Evolutionary conservation across 1,140 invertebrate genomes (phyloP).

Genomic region (Drosophila leontia): DNA sequence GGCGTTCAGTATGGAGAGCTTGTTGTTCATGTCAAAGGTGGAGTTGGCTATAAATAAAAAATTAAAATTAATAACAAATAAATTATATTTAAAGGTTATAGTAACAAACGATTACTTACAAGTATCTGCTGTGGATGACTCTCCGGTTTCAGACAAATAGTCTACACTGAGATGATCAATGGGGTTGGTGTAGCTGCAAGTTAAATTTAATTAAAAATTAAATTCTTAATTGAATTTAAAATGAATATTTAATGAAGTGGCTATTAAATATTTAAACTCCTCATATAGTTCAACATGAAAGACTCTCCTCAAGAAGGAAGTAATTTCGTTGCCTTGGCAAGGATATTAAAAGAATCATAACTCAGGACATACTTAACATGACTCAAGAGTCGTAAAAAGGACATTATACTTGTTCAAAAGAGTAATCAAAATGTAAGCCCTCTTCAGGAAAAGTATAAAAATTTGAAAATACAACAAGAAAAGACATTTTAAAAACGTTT

Average conservation of each 20-base stretch:
- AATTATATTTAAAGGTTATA: slow-evolving; percentile 13
- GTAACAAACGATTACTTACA: slow-evolving; percentile 76
- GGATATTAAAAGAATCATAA: slow-evolving; percentile 27
- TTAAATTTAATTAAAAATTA: neutral
- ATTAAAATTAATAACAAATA: slow-evolving; percentile 53
- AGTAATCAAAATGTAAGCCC: slow-evolving; percentile 11
- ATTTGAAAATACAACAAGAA: neutral
- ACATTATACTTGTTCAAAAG: slow-evolving; percentile 5
- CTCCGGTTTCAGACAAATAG: slow-evolving; percentile 85
- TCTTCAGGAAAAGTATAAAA: slow-evolving; percentile 7
- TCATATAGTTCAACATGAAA: slow-evolving; percentile 9
- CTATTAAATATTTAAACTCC: slow-evolving; percentile 3
- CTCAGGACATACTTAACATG: slow-evolving; percentile 7
- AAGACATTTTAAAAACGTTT: slow-evolving; percentile 26
- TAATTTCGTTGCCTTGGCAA: slow-evolving; percentile 3
- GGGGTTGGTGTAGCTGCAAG: slow-evolving; percentile 87
- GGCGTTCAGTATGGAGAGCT: slow-evolving; percentile 86
- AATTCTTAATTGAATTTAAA: slow-evolving; percentile 32
- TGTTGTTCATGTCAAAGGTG: slow-evolving; percentile 88
- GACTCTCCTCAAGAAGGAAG: neutral
- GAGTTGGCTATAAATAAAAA: slow-evolving; percentile 87
- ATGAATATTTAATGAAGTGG: neutral
- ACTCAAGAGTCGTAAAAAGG: slow-evolving; percentile 22
- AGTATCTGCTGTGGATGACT: slow-evolving; percentile 85
- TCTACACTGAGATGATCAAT: slow-evolving; percentile 86